Percentiles rank a stretch among this genome's conserved stretches.
Evolutionary conservation across 1,140 invertebrate species (phyloP).

Genomic region (Trichonephila clavata): DNA sequence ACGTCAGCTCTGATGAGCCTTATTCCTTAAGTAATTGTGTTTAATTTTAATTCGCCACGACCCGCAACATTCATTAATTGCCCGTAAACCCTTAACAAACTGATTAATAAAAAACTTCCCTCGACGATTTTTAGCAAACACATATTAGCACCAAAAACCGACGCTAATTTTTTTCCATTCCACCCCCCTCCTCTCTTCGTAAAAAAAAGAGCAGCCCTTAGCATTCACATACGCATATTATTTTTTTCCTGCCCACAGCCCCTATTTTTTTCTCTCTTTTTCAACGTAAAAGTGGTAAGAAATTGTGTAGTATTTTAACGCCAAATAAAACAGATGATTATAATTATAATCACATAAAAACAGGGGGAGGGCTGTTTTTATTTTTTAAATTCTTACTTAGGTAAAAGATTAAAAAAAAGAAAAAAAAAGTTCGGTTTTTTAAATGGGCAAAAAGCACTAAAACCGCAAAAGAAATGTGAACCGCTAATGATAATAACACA

Average conservation of each 20-base stretch:
- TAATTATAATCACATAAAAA: constrained; percentile 76
- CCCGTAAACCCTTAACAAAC: constrained; percentile 40
- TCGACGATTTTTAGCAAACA: constrained; percentile 14
- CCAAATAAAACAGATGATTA: constrained; percentile 76
- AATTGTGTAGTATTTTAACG: constrained; percentile 63
- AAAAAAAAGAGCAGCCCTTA: not conserved
- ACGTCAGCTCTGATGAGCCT: not conserved
- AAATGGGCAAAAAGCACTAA: constrained; percentile 48
- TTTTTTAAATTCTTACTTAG: constrained; percentile 53
- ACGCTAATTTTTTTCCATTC: not conserved
- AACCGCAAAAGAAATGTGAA: constrained; percentile 67
- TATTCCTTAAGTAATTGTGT: constrained; percentile 42
- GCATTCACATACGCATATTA: constrained; percentile 29
- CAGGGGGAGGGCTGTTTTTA: constrained; percentile 2
- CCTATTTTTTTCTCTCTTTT: not conserved
- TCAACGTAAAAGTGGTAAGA: not conserved
- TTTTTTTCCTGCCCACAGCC: not conserved
- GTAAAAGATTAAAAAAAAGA: constrained; percentile 62
- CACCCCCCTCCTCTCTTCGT: not conserved
- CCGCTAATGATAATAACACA: constrained; percentile 72
- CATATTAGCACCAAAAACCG: constrained; percentile 63
- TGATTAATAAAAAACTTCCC: constrained; percentile 48
- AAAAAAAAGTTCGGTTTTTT: not conserved
- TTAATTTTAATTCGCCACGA: constrained; percentile 61
- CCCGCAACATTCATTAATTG: constrained; percentile 56